Conservation (phyloP, 92 coral and sea anemone species). For the Pocillopora grandis region DNA sequence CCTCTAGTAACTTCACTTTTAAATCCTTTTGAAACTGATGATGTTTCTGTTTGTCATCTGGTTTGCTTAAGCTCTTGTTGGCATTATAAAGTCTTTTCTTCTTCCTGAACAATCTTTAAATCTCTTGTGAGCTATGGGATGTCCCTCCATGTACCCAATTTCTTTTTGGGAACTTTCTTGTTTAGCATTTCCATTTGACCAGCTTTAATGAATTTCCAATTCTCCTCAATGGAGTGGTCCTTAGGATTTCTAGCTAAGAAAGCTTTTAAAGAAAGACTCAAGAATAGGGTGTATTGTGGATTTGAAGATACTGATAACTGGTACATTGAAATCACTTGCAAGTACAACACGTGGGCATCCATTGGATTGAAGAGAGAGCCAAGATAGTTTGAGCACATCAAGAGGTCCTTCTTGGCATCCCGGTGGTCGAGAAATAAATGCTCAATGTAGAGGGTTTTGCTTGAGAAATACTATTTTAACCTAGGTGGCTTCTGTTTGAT, state of each 20-base stretch:
- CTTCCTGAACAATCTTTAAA: conserved; percentile 42
- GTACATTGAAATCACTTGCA: conserved; percentile 25
- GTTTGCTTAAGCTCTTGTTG: conserved; percentile 28
- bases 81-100: conserved; percentile 36
- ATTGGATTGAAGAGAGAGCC: conserved; percentile 41
- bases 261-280: conserved; percentile 3
- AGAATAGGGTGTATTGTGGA: too few species aligned
- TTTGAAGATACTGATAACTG: too few species aligned
- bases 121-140: conserved; percentile 51
- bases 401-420: conserved; percentile 46
- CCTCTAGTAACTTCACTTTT: conserved; percentile 51
- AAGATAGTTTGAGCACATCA: conserved; percentile 40
- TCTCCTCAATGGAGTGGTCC: conserved; percentile 36
- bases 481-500: conserved; percentile 54
- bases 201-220: conserved; percentile 48
- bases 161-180: conserved; percentile 25
- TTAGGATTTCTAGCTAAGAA: conserved; percentile 58
- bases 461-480: conserved; percentile 46
- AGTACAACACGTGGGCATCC: conserved; percentile 52
- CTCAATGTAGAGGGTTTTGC: conserved; percentile 41
- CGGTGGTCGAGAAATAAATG: conserved; percentile 64
- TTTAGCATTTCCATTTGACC: conserved; percentile 11
- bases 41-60: conserved; percentile 28
- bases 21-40: conserved; percentile 45
- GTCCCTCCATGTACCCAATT: conserved; percentile 53